These are phyloP conservation scores for Tetragnatha montana DNA, from an alignment of 2,888 invertebrate species.

Conservation along the genomic window DNA sequence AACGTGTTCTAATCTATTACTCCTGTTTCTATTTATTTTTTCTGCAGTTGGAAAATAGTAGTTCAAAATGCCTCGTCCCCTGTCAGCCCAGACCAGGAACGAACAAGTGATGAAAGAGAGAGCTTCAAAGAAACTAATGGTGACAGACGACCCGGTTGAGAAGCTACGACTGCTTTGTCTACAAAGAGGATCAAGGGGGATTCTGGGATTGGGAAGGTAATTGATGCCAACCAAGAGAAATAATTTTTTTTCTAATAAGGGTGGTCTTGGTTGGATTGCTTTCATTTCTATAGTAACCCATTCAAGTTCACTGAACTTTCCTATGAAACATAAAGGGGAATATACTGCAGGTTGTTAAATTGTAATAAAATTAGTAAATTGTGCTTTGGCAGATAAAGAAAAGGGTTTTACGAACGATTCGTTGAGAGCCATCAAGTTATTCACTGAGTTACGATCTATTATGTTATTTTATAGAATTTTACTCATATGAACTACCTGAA, in stretches of 20 bases:
- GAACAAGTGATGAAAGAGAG: constrained; percentile 88
- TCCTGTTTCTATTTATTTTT: not conserved
- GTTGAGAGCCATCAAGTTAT: too few relatives aligned
- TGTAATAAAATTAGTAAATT: too few relatives aligned
- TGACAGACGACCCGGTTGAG: constrained; percentile 87
- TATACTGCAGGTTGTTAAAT: too few relatives aligned
- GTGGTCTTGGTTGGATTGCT: not conserved
- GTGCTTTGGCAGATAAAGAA: too few relatives aligned
- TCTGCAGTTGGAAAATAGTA: not conserved
- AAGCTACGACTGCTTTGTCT: constrained; percentile 89
- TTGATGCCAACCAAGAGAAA: not conserved
- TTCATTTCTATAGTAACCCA: not conserved
- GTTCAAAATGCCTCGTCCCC: constrained; percentile 78
- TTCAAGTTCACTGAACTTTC: not conserved
- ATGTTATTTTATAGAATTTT: too few relatives aligned
- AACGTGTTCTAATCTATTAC: not conserved
- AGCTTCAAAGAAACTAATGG: constrained; percentile 78
- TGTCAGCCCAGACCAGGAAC: constrained; percentile 84
- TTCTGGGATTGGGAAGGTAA: constrained; percentile 90
- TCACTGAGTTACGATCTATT: too few relatives aligned
- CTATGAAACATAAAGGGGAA: not conserved
- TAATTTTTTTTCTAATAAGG: not conserved
- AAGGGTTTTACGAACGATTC: too few relatives aligned
- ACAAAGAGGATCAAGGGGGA: constrained; percentile 89
- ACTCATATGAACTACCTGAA: too few relatives aligned